Percentiles rank a stretch among this genome's conserved stretches.
Conservation (phyloP, 2,888 invertebrate species). For the Leptothorax acervorum region DNA sequence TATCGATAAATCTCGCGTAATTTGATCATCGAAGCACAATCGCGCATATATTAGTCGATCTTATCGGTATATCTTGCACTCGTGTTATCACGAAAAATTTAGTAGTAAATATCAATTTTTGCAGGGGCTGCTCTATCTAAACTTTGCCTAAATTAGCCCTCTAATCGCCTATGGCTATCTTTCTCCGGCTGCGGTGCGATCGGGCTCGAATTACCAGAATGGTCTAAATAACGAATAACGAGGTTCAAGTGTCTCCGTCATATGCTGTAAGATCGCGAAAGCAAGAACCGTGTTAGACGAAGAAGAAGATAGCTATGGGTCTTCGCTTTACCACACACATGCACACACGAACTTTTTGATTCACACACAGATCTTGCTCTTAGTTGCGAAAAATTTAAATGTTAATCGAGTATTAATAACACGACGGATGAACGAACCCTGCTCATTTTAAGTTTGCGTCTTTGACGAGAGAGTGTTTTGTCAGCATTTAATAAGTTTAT, state of each 20-base stretch:
- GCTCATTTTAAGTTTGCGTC: slow-evolving; percentile 58
- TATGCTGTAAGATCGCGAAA: slow-evolving; percentile 62
- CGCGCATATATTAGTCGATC: slow-evolving; percentile 39
- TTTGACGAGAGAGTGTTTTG: slow-evolving; percentile 40
- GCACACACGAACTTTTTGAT: slow-evolving; percentile 24
- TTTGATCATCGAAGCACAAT: slow-evolving; percentile 48
- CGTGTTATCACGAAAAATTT: slow-evolving; percentile 55
- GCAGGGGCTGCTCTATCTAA: slow-evolving; percentile 76
- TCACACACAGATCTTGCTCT: slow-evolving; percentile 40
- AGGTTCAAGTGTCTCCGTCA: slow-evolving; percentile 66
- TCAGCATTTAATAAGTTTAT: slow-evolving; percentile 20
- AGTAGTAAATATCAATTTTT: slow-evolving; percentile 74
- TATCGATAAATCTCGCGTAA: slow-evolving; percentile 44
- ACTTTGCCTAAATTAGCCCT: slow-evolving; percentile 77
- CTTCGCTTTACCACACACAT: slow-evolving; percentile 66
- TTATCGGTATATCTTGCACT: slow-evolving; percentile 26
- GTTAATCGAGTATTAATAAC: slow-evolving; percentile 60
- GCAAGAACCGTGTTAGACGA: slow-evolving; percentile 64
- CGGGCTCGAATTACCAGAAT: slow-evolving; percentile 68
- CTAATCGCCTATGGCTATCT: slow-evolving; percentile 77
- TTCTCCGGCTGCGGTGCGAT: slow-evolving; percentile 70
- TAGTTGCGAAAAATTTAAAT: slow-evolving; percentile 56
- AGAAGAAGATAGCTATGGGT: slow-evolving; percentile 78
- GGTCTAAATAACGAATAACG: slow-evolving; percentile 60
- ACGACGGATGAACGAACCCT: slow-evolving; percentile 54